A percentile compares a stretch with the other conserved stretches of the same genome.
Evolutionary conservation across 1,140 invertebrate genomes (phyloP).

Genomic region (Hylaeus anthracinus): DNA sequence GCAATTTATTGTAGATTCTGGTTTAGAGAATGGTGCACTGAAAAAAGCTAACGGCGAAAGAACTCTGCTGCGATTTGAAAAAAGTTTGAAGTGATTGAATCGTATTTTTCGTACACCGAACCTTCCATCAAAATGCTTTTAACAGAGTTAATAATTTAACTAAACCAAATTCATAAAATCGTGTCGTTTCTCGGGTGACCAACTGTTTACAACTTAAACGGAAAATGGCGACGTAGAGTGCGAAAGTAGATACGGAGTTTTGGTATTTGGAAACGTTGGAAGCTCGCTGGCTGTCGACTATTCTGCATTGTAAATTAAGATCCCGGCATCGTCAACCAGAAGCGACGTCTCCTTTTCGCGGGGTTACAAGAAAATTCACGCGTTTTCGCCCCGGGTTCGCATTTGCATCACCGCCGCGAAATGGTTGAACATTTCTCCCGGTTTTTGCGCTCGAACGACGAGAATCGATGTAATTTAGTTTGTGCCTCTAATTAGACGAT

Average conservation of each 20-base stretch:
- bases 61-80: too few relatives aligned
- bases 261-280: neutral
- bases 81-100: too few relatives aligned
- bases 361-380: conserved; percentile 32
- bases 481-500: neutral
- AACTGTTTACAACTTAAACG: conserved; percentile 15
- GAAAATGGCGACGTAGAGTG: conserved; percentile 54
- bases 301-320: conserved; percentile 58
- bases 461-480: neutral
- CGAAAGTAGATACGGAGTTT: conserved; percentile 2
- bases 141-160: too few relatives aligned
- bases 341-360: neutral
- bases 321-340: neutral
- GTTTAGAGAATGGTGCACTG: too few relatives aligned
- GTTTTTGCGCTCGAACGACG: neutral
- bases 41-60: too few relatives aligned
- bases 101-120: too few relatives aligned
- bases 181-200: too few relatives aligned
- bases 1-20: too few relatives aligned
- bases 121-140: too few relatives aligned
- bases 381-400: conserved; percentile 8
- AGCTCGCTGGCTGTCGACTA: conserved; percentile 4
- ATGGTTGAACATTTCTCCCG: neutral
- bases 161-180: too few relatives aligned
- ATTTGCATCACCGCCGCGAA: conserved; percentile 28